phyloP scores from a whole-genome alignment of 2,888 invertebrate genomes.

The Rutpela maculata region DNA sequence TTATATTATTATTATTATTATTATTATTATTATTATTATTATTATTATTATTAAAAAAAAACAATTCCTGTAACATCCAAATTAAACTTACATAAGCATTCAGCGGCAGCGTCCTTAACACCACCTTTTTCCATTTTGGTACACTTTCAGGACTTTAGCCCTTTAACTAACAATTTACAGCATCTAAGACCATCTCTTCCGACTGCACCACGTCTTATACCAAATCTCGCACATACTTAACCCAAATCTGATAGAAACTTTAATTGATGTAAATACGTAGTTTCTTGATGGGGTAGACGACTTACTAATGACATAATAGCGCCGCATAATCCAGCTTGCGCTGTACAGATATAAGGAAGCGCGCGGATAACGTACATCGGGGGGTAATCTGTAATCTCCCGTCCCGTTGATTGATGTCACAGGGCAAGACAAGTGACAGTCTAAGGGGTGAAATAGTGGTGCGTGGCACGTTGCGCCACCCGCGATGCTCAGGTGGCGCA shows the following conservation, averaged over 20 bases:
- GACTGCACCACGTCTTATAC: conserved; percentile 27
- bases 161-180: conserved; percentile 4
- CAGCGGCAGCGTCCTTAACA: no score
- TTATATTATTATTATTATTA: no score
- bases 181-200: not conserved
- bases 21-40: no score
- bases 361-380: conserved; percentile 24
- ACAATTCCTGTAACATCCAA: no score
- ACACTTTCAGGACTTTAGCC: not conserved
- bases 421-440: conserved; percentile 63
- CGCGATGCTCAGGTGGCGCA: conserved; percentile 60
- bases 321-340: conserved; percentile 45
- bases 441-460: conserved; percentile 63
- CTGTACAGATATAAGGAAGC: conserved; percentile 45
- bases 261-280: conserved; percentile 51
- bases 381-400: conserved; percentile 64
- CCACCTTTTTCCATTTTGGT: no score
- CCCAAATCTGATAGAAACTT: conserved; percentile 45
- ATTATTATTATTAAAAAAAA: no score
- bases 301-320: conserved; percentile 54
- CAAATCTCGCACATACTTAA: conserved; percentile 52
- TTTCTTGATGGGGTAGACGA: conserved; percentile 50
- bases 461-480: conserved; percentile 47
- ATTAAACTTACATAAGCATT: no score
- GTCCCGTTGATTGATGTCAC: conserved; percentile 65